Evolutionary conservation across 2,797 vertebrate genomes (phyloP).

Genomic region (Phalanger gymnotis): DNA sequence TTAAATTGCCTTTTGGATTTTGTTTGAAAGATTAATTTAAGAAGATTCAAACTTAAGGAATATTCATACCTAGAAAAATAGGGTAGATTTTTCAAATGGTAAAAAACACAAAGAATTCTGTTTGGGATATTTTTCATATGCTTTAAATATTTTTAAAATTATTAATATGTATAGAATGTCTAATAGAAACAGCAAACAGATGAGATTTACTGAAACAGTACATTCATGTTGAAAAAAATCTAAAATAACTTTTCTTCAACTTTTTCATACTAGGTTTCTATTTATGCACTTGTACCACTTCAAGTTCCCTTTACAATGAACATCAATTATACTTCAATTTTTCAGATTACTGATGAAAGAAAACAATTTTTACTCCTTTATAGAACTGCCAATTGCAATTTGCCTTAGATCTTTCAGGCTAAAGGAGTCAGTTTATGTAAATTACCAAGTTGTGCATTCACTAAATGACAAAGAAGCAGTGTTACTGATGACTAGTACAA

Average conservation of each 20-base stretch:
- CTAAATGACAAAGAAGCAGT: slow-evolving; percentile 54
- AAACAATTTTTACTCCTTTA: slow-evolving; percentile 66
- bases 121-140: slow-evolving; percentile 8
- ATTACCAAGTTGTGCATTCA: slow-evolving; percentile 39
- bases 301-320: slow-evolving; percentile 40
- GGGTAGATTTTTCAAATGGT: not conserved
- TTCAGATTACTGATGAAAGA: slow-evolving; percentile 68
- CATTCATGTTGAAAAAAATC: not conserved
- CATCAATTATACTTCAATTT: slow-evolving; percentile 68
- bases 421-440: slow-evolving; percentile 61
- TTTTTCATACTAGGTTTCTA: not conserved
- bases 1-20: slow-evolving; percentile 57
- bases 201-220: not conserved
- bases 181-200: not conserved
- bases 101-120: slow-evolving; percentile 17
- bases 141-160: not conserved
- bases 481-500: slow-evolving; percentile 47
- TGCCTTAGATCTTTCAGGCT: slow-evolving; percentile 43
- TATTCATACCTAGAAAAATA: slow-evolving; percentile 20
- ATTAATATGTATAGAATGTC: not conserved
- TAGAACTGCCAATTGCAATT: slow-evolving; percentile 54
- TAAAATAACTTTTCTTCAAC: slow-evolving; percentile 16
- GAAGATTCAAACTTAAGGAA: slow-evolving; percentile 47
- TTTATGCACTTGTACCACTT: slow-evolving; percentile 27
- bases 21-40: slow-evolving; percentile 53